A percentile compares a stretch with the other conserved stretches of the same genome.
phyloP scores from a whole-genome alignment of 2,888 invertebrate species.

The Trissoscelio sp. region DNA sequence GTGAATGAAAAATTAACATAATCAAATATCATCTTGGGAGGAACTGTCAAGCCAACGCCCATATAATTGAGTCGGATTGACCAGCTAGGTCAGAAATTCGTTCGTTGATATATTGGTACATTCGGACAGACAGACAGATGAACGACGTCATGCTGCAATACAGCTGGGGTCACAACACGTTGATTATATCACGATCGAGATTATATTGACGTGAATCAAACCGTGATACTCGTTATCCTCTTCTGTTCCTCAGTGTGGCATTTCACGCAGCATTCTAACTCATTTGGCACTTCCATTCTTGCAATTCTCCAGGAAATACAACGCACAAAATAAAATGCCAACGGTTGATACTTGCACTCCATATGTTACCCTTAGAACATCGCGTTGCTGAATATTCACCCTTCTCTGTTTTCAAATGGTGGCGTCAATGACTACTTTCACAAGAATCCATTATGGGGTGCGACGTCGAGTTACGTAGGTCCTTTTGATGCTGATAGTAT shows the following conservation, averaged over 20 bases:
- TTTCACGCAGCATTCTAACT: constrained; percentile 19
- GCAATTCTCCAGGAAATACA: constrained; percentile 42
- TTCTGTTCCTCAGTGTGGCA: constrained; percentile 6
- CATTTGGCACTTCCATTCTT: constrained; percentile 24
- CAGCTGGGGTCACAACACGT: constrained; percentile 64
- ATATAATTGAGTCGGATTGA: constrained; percentile 60
- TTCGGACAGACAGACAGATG: constrained; percentile 60
- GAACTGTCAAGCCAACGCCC: constrained; percentile 60
- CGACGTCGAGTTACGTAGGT: constrained; percentile 22
- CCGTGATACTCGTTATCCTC: constrained; percentile 62
- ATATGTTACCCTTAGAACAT: constrained; percentile 50
- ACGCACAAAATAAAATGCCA: constrained; percentile 47
- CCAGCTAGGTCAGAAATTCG: constrained; percentile 64
- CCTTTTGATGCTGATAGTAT: constrained; percentile 36
- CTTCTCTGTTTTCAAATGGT: constrained; percentile 57
- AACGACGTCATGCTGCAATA: constrained; percentile 67
- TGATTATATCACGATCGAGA: constrained; percentile 66
- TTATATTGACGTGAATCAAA: constrained; percentile 67
- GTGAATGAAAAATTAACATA: constrained; percentile 29
- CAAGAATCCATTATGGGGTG: constrained; percentile 57
- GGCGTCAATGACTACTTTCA: constrained; percentile 58
- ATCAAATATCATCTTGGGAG: constrained; percentile 48
- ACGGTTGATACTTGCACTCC: constrained; percentile 31
- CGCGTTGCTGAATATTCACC: constrained; percentile 56
- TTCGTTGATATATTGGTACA: constrained; percentile 52